Base-by-base conservation (phyloP, 2,797 vertebrate genomes). In the Telmatherina bonti region DNA sequence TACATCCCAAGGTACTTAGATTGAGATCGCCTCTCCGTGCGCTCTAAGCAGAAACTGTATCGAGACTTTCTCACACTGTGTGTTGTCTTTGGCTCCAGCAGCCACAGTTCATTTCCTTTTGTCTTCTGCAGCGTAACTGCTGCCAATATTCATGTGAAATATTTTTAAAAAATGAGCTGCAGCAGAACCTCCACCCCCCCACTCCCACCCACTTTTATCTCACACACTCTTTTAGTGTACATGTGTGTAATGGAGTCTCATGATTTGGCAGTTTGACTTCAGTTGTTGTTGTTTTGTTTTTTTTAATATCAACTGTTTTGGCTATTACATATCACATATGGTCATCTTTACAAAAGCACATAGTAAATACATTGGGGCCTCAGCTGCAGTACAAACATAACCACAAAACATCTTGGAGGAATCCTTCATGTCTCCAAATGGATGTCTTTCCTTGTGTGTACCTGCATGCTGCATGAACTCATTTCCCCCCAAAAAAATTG, bases 61-160 rank as follows among this genome's bases (percentile, higher is more conserved):
- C 76, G 52, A 91, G 91, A 92, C 91, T 92, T 94, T 94, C 94
- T 93, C 93, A 95, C 93, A 94, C 92, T 91, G 91, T 88, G 91
- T 95, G 93, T 95, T 95, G 92, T 93, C 86, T 91, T 94, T 95
- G 95, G 95, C 93, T 86, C 78, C 68, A 43, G 72, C 70, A 58
- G 76, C 62, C 81, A 85, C 22, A 77, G 85, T 94, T 93, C 88
- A 94, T 94, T 94, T 94, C 94, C 93, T 91, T 92, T 93, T 93
- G 89, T 94, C 92, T 93, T 93, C 85, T 92, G 88, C 85, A 88
- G 87, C 90, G 82, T 86, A 90, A 90, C 86, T 59, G 82, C 85
- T 90, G 93, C 92, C 93, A 93, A 91, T 91, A 89, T 85, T 90
- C 86, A 91, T 90, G 91, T 90, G 89, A 93, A 92, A 94, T 90